phyloP scores from a whole-genome alignment of 2,888 invertebrate species.

The Unio delphinus region DNA sequence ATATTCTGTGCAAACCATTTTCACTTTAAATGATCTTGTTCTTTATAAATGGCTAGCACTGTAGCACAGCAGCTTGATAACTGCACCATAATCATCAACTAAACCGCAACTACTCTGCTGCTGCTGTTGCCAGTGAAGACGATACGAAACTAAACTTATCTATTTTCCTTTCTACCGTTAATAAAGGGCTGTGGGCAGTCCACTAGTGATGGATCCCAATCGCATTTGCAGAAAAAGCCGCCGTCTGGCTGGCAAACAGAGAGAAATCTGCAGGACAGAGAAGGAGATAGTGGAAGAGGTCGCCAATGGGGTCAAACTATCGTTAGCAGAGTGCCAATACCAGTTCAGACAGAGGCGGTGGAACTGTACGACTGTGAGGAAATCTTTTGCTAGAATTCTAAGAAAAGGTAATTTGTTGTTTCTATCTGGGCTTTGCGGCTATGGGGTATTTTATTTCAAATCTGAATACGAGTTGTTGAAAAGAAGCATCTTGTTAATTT shows the following conservation, averaged over 20 bases:
- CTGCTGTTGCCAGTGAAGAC: no score
- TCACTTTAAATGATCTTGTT: no score
- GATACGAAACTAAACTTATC: constrained; percentile 10
- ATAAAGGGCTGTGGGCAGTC: constrained; percentile 76
- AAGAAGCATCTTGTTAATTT: no score
- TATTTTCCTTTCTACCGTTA: constrained; percentile 15
- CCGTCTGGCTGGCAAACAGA: constrained; percentile 80
- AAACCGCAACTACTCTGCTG: no score
- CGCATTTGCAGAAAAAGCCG: constrained; percentile 90
- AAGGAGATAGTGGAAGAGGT: constrained; percentile 86
- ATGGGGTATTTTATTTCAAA: background rate
- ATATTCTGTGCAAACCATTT: no score
- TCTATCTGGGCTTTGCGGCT: background rate
- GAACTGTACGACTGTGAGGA: constrained; percentile 88
- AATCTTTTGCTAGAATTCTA: constrained; percentile 87
- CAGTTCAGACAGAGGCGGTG: constrained; percentile 87
- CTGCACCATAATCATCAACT: no score
- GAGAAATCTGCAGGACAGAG: constrained; percentile 82
- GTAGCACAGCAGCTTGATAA: no score
- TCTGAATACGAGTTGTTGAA: no score
- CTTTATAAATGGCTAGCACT: no score
- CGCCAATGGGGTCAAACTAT: constrained; percentile 80
- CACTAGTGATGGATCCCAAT: constrained; percentile 90
- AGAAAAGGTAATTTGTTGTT: constrained; percentile 80
- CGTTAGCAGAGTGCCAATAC: constrained; percentile 86